Evolutionary conservation across 2,888 invertebrate genomes (phyloP), one percentile per base, ranked within the genome.

Genomic region (Pseudococcus jackbeardsleyi): DNA sequence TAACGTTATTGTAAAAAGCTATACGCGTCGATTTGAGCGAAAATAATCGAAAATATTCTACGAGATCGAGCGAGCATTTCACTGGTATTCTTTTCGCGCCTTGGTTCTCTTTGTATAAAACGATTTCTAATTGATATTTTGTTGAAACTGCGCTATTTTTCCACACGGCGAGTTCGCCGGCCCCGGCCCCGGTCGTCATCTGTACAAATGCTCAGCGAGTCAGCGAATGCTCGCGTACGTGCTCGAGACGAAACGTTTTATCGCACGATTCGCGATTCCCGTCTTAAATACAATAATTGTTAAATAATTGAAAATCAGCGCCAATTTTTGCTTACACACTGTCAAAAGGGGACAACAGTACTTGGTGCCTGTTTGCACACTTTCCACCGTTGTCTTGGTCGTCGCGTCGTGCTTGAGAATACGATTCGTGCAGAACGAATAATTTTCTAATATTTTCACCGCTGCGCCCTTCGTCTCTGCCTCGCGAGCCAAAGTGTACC

Each of bases 111-210:
- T 12, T 50, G 50, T 50, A 50, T 50, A 72, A 68, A 87, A 77
- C 50, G 87, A 87, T 87, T 87, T 87, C 87, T 87, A 87, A 87
- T 87, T 87, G 87, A 72, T 87, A 87, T 87, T 79, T 77, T 17
- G 50, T 50, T 17, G 50, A 17, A 50, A 50, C 50, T 50, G 26
- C 26, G 17, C 46, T 26, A 85, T 22, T 33, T 26, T 26, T 54
- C 19, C 50, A 50, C 50, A 50, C 15, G 50, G 50, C 50, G 50
- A 50, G 50, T 50, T 50, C 50, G 50, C 15, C 50, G 50, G 5
- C 15, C 50, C 50, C 11, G 12, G 26, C 26, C 26, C 50, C 17
- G 50, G 50, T 12, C 46, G 46, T 12, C 50, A 50, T 50, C 50
- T 50, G 15, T 15, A 72, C 68, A 77, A 86, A 87, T 87, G 87